Conservation (phyloP, 2,888 invertebrate species). For the Campopleginae sp. region DNA sequence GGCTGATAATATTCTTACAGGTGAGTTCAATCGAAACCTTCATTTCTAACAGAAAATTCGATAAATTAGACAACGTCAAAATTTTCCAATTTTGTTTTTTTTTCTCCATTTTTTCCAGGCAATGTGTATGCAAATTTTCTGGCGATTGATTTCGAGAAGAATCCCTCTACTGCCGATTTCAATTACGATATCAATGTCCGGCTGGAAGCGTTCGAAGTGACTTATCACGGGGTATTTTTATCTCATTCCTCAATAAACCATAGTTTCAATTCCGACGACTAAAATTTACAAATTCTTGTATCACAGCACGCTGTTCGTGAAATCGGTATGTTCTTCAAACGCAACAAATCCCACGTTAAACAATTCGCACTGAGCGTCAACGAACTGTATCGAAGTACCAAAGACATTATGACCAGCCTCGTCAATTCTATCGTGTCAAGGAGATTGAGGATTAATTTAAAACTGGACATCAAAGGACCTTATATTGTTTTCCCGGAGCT, state of each 20-base stretch:
- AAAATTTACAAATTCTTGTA: conserved; percentile 31
- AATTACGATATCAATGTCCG: conserved; percentile 89
- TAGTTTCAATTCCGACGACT: background rate
- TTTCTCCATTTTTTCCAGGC: conserved; percentile 78
- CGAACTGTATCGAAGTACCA: conserved; percentile 76
- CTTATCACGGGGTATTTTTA: conserved; percentile 89
- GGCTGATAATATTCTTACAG: conserved; percentile 86
- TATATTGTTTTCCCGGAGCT: conserved; percentile 91
- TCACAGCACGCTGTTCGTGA: conserved; percentile 90
- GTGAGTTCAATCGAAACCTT: conserved; percentile 70
- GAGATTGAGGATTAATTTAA: conserved; percentile 88
- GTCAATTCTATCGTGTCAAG: conserved; percentile 86
- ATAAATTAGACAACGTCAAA: background rate
- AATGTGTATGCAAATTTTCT: conserved; percentile 89
- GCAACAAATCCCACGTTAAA: conserved; percentile 85
- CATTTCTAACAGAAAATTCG: background rate
- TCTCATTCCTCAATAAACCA: conserved; percentile 38
- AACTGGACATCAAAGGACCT: conserved; percentile 91
- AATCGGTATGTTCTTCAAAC: conserved; percentile 89
- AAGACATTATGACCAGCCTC: conserved; percentile 81
- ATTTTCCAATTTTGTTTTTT: background rate
- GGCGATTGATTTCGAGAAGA: conserved; percentile 90
- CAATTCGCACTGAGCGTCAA: conserved; percentile 82
- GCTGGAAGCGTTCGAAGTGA: conserved; percentile 90
- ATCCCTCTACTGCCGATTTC: conserved; percentile 88